Percentiles rank a stretch among this genome's conserved stretches.
These are phyloP conservation scores for Notiomystis cincta DNA, from an alignment of 2,113 vertebrate species.

Conservation along the genomic window DNA sequence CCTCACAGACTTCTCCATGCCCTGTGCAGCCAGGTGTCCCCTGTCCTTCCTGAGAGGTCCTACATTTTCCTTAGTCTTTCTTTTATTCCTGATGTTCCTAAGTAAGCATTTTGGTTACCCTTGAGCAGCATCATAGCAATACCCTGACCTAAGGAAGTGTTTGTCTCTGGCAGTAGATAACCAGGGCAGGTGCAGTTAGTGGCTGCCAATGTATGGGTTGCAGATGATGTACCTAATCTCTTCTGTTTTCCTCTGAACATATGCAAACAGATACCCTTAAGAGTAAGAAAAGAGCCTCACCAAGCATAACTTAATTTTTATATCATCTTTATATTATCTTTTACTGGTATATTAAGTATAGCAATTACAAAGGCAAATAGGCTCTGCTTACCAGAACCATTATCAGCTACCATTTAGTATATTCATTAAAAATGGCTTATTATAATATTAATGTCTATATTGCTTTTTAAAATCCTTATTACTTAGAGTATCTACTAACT, in stretches of 20 bases:
- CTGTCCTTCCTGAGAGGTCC: neutral
- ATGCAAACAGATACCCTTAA: neutral
- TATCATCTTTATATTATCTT: neutral
- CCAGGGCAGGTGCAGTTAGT: neutral
- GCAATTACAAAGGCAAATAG: neutral
- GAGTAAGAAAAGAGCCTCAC: neutral
- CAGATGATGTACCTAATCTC: neutral
- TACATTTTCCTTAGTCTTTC: neutral
- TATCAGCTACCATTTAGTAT: neutral
- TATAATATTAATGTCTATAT: neutral
- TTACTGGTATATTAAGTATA: neutral
- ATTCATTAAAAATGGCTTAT: neutral
- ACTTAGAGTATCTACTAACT: neutral
- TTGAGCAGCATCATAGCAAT: no score
- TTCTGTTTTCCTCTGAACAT: neutral
- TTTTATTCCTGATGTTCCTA: neutral
- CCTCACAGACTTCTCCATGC: neutral
- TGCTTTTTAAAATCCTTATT: neutral
- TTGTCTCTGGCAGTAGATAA: neutral
- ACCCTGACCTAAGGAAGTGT: neutral
- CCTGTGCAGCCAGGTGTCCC: neutral
- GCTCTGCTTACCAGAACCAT: neutral
- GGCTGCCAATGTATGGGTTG: neutral
- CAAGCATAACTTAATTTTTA: neutral
- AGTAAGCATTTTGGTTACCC: neutral